These are phyloP conservation scores for Ypsolopha sequella DNA, from an alignment of 2,888 invertebrate genomes.

Conservation along the genomic window DNA sequence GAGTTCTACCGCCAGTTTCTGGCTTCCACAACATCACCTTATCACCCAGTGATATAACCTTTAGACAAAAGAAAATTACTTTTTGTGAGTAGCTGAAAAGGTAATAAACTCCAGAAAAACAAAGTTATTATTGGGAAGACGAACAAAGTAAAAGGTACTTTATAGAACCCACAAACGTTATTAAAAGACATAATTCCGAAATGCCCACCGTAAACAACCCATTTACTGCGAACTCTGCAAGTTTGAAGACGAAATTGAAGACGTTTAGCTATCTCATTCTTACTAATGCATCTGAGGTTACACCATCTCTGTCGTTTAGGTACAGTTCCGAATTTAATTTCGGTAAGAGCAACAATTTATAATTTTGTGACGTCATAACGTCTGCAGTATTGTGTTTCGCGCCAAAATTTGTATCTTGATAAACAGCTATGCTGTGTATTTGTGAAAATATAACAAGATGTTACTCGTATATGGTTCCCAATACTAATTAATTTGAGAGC, in stretches of 20 bases:
- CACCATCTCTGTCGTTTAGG: neutral
- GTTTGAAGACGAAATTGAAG: slow-evolving; percentile 13
- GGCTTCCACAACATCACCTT: too few species aligned
- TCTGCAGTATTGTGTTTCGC: too few species aligned
- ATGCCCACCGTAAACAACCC: slow-evolving; percentile 42
- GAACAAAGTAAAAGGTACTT: neutral
- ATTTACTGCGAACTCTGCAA: slow-evolving; percentile 26
- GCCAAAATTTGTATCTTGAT: too few species aligned
- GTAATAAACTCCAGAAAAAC: neutral
- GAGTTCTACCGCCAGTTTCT: too few species aligned
- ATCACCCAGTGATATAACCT: too few species aligned
- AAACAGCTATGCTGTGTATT: too few species aligned
- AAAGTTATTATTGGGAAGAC: neutral
- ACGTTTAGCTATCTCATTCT: slow-evolving; percentile 2
- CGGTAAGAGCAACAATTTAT: neutral
- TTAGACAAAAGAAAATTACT: too few species aligned
- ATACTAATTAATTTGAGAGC: too few species aligned
- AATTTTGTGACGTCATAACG: too few species aligned
- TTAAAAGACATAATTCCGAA: slow-evolving; percentile 44
- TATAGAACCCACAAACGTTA: slow-evolving; percentile 20
- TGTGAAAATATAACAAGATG: too few species aligned
- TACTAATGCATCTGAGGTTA: neutral
- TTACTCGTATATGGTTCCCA: too few species aligned
- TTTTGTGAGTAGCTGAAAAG: too few species aligned
- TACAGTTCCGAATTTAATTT: neutral